phyloP scores from a whole-genome alignment of 1,140 invertebrate species.

The Antheraea pernyi region DNA sequence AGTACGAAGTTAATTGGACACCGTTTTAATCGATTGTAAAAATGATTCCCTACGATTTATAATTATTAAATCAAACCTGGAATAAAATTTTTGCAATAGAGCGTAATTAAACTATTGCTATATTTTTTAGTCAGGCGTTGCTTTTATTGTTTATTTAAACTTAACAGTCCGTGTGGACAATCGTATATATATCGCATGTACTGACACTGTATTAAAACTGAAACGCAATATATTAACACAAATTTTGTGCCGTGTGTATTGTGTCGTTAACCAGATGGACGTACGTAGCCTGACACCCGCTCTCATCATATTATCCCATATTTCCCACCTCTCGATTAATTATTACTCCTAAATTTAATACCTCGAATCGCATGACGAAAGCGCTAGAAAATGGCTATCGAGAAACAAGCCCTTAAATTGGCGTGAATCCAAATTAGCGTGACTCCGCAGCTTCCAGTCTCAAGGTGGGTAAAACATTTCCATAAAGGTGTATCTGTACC shows the following conservation, averaged over 20 bases:
- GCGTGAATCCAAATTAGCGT: conserved; percentile 7
- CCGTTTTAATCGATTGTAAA: not conserved
- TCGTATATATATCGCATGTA: too few relatives aligned
- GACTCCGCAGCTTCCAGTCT: conserved; percentile 6
- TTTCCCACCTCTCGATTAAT: too few relatives aligned
- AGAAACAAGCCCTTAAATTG: conserved; percentile 5
- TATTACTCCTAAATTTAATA: not conserved
- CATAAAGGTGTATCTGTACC: not conserved
- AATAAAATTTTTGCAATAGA: not conserved
- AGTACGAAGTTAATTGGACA: not conserved
- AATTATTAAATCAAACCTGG: not conserved
- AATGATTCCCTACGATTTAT: not conserved
- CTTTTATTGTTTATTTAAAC: not conserved
- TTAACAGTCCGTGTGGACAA: too few relatives aligned
- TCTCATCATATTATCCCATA: too few relatives aligned
- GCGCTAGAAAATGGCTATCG: not conserved
- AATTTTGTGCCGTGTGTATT: too few relatives aligned
- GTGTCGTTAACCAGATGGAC: too few relatives aligned
- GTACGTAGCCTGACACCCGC: too few relatives aligned
- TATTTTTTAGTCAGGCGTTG: not conserved
- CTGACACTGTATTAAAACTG: too few relatives aligned
- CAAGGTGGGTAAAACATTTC: not conserved
- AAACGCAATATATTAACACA: too few relatives aligned
- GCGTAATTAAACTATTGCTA: not conserved
- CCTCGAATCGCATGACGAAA: not conserved